Evolutionary conservation across 2,797 vertebrate species (phyloP), one percentile per base, ranked within the genome.

Genomic region (Poecilia picta): DNA sequence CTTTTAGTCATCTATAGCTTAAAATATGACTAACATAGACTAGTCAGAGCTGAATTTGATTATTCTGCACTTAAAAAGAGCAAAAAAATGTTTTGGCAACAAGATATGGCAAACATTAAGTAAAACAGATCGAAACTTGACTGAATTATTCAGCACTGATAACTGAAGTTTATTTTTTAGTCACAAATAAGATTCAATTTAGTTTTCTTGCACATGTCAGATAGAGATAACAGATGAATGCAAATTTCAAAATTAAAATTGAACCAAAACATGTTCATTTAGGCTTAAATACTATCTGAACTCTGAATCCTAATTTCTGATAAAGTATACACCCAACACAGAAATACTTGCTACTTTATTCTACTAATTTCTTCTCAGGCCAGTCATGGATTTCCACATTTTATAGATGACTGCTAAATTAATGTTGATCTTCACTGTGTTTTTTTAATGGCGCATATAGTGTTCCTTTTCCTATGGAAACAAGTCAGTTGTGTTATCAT

Each of bases 361-460:
- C 13, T 13, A 15, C 15, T 59, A 16, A 64, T 64, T 64, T 64
- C 31, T 36, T 20, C 31, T 18, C 7, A 36, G 8, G 31, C 2
- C 33, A 64, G 31, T 59, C 31, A 36, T 4, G 31, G 11, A 13
- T 57, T n/a, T 18, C 6, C 10, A 36, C 2, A 20, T 8, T 10
- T 57, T 36, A 20, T 7, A 20, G 16, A 20, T 87, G 55, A 82
- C 31, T 68, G 18, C 85, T 91, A 85, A 92, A 85, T 90, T 45
- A 84, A 90, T 87, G 81, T 62, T 41, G 75, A 84, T 79, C 83
- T 83, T 88, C 12, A 76, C 57, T 84, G 72, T 73, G 89, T 91
- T 83, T 82, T 91, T 91, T 91, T 78, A 84, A 78, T 74, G 39
- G 77, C 53, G 75, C 39, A 85, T 88, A 83, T 59, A 1, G 23